Conservation (phyloP, 2,888 invertebrate genomes). For the Sesamia inferens region DNA sequence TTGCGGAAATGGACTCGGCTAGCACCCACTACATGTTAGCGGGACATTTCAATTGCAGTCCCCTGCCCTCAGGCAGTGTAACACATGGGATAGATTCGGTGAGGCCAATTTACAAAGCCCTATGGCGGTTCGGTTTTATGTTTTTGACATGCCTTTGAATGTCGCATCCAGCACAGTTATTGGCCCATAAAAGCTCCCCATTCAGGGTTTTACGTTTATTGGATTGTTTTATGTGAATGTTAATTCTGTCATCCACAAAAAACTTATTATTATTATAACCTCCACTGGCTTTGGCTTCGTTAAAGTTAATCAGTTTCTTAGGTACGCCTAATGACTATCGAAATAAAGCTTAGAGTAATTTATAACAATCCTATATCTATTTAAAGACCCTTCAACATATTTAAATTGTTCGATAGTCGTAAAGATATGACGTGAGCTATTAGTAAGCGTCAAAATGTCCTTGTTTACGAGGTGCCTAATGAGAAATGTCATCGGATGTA, state of each 20-base stretch:
- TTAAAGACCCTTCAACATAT: conserved; percentile 72
- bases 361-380: conserved; percentile 73
- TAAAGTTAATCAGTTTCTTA: conserved; percentile 43
- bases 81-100: conserved; percentile 76
- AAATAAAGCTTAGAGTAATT: conserved; percentile 72
- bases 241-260: not conserved
- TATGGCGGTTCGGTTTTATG: conserved; percentile 43
- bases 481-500: conserved; percentile 79
- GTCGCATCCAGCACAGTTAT: conserved; percentile 35
- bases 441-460: conserved; percentile 83
- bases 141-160: conserved; percentile 47
- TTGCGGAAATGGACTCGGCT: conserved; percentile 88
- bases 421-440: conserved; percentile 83
- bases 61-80: conserved; percentile 78
- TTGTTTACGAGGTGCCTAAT: conserved; percentile 86
- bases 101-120: conserved; percentile 54
- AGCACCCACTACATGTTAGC: conserved; percentile 86
- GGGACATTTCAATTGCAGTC: conserved; percentile 89
- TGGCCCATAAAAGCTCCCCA: conserved; percentile 16
- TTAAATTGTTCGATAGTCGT: conserved; percentile 81
- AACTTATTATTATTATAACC: not conserved
- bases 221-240: not conserved
- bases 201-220: conserved; percentile 8
- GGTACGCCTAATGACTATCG: conserved; percentile 65
- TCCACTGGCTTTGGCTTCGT: conserved; percentile 8